A percentile compares a stretch with the other conserved stretches of the same genome.
Evolutionary conservation across 2,113 vertebrate genomes (phyloP).

Genomic region (Heterotis niloticus): DNA sequence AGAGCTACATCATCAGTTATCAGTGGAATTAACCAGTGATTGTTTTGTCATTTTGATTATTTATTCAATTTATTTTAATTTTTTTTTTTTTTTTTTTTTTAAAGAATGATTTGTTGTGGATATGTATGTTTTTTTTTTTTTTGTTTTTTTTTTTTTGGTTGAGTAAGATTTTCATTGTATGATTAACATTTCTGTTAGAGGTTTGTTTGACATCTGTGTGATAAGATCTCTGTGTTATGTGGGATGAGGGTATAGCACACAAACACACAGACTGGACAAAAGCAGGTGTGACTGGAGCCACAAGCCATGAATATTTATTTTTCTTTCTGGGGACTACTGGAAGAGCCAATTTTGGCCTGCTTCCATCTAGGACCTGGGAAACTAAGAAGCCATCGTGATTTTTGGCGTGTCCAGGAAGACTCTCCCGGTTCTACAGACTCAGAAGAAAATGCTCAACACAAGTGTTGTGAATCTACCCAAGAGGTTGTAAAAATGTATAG

Average conservation of each 20-base stretch:
- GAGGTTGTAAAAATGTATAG: slow-evolving; percentile 27
- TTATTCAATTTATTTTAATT: background rate
- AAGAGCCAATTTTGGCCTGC: background rate
- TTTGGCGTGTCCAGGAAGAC: background rate
- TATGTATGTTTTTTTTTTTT: background rate
- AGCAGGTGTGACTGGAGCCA: slow-evolving; percentile 37
- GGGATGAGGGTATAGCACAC: background rate
- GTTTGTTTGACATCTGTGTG: background rate
- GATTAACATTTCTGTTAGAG: background rate
- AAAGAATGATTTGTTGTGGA: background rate
- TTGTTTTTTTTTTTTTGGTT: background rate
- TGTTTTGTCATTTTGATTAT: background rate
- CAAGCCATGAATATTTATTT: slow-evolving; percentile 23
- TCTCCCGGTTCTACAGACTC: background rate
- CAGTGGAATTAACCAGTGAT: too few relatives aligned
- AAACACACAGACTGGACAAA: background rate
- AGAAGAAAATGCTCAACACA: slow-evolving; percentile 1
- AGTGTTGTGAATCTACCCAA: slow-evolving; percentile 28
- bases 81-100: background rate
- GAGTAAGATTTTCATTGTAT: background rate
- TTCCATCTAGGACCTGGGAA: slow-evolving; percentile 19
- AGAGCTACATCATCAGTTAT: too few relatives aligned
- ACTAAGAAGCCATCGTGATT: slow-evolving; percentile 24
- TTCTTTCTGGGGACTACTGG: background rate
- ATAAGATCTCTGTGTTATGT: background rate